Percentiles rank a stretch among this genome's conserved stretches.
phyloP scores from a whole-genome alignment of 1,140 invertebrate genomes.

The Neomicropteryx cornuta region DNA sequence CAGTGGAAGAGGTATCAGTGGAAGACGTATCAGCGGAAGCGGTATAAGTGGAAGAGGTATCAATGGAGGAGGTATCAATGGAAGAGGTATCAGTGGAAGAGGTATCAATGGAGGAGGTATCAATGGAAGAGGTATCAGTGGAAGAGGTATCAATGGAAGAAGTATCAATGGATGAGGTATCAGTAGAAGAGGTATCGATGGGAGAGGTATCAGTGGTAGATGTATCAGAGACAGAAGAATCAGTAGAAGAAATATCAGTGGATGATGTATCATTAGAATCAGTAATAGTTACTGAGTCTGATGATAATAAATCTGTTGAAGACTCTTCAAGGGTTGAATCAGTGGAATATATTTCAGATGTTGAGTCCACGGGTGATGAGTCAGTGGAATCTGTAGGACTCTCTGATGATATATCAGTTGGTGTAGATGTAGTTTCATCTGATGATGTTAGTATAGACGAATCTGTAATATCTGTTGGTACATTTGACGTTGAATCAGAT shows the following conservation, averaged over 20 bases:
- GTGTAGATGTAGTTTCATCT: slow-evolving; percentile 5
- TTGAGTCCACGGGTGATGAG: slow-evolving; percentile 5
- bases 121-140: slow-evolving; percentile 13
- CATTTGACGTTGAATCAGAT: too few relatives aligned
- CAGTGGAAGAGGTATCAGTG: slow-evolving; percentile 5
- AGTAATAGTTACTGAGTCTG: too few relatives aligned
- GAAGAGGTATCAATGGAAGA: slow-evolving; percentile 6
- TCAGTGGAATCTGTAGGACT: not conserved
- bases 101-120: slow-evolving; percentile 13
- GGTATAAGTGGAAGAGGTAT: slow-evolving; percentile 11
- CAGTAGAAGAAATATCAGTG: slow-evolving; percentile 11
- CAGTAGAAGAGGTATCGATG: slow-evolving; percentile 5
- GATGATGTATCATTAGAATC: not conserved
- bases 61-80: too few relatives aligned
- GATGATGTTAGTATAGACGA: not conserved
- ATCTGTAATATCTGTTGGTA: too few relatives aligned
- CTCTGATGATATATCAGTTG: slow-evolving; percentile 5
- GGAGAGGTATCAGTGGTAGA: slow-evolving; percentile 9
- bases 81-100: slow-evolving; percentile 13
- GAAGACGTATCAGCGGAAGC: slow-evolving; percentile 15
- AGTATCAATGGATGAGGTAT: slow-evolving; percentile 11
- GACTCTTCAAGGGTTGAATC: slow-evolving; percentile 9
- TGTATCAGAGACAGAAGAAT: slow-evolving; percentile 11
- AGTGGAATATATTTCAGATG: slow-evolving; percentile 7
- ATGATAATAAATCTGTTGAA: slow-evolving; percentile 15